These are phyloP conservation scores for Pomatostomus ruficeps DNA, from an alignment of 2,113 vertebrate genomes.

Conservation along the genomic window DNA sequence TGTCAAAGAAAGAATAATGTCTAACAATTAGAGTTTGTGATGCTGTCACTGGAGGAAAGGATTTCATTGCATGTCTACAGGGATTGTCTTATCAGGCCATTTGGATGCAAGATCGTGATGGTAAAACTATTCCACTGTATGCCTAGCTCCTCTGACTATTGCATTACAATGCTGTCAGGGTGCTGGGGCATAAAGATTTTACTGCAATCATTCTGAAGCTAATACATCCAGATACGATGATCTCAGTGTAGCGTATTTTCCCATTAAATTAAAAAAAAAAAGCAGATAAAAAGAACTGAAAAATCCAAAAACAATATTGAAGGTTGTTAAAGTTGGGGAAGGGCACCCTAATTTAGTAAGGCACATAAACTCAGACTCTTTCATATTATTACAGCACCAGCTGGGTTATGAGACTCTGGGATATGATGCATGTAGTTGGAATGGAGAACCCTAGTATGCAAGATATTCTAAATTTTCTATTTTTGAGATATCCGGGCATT, in stretches of 20 bases:
- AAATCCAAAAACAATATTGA: not conserved
- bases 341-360: not conserved
- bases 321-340: not conserved
- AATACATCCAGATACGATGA: not conserved
- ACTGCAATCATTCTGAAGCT: constrained; percentile 6
- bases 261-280: not conserved
- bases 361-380: not conserved
- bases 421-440: not conserved
- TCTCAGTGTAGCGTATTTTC: not conserved
- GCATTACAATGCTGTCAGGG: constrained; percentile 36
- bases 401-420: not conserved
- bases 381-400: not conserved
- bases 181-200: constrained; percentile 37
- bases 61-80: constrained; percentile 53
- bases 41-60: constrained; percentile 31
- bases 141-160: constrained; percentile 22
- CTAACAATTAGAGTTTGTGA: constrained; percentile 51
- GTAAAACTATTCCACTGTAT: constrained; percentile 45
- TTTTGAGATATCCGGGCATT: not conserved
- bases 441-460: not conserved
- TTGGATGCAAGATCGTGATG: constrained; percentile 54
- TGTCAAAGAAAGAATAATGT: constrained; percentile 47
- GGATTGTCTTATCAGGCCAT: constrained; percentile 59
- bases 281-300: not conserved
- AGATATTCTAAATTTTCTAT: not conserved